A percentile compares a stretch with the other conserved stretches of the same genome.
Evolutionary conservation across 1,140 invertebrate genomes (phyloP).

Genomic region (Daktulosphaira vitifoliae): DNA sequence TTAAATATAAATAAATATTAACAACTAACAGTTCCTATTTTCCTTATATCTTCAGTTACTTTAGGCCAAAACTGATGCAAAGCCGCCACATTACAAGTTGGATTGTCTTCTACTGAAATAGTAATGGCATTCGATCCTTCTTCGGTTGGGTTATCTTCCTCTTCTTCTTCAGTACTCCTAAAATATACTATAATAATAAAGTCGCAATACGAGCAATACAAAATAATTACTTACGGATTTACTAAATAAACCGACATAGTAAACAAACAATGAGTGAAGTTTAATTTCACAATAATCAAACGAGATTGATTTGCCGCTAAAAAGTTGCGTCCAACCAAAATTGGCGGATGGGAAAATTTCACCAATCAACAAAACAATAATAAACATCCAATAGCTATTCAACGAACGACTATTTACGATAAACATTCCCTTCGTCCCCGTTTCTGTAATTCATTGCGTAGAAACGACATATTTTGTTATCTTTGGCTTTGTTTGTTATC

Average conservation of each 20-base stretch:
- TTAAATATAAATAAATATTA: neutral
- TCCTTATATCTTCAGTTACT: conserved; percentile 65
- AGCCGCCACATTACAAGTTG: conserved; percentile 48
- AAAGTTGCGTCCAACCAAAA: conserved; percentile 30
- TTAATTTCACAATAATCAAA: neutral
- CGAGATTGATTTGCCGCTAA: conserved; percentile 20
- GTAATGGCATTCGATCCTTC: conserved; percentile 27
- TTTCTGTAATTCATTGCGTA: no score
- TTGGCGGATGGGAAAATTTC: conserved; percentile 6
- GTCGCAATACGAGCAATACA: neutral
- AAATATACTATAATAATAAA: neutral
- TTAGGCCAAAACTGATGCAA: conserved; percentile 68
- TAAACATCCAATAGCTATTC: conserved; percentile 23
- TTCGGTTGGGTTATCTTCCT: conserved; percentile 27
- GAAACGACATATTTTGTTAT: no score
- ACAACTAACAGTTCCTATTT: conserved; percentile 53
- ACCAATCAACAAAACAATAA: conserved; percentile 21
- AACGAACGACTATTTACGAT: no score
- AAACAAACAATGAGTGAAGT: neutral
- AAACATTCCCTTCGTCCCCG: no score
- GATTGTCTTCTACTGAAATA: conserved; percentile 28
- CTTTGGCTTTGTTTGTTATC: no score
- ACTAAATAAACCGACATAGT: conserved; percentile 32
- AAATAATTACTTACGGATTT: conserved; percentile 29
- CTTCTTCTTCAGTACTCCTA: conserved; percentile 31